Evolutionary conservation across 2,113 vertebrate genomes (phyloP).

Genomic region (Pseudolaguvia tuberculata): DNA sequence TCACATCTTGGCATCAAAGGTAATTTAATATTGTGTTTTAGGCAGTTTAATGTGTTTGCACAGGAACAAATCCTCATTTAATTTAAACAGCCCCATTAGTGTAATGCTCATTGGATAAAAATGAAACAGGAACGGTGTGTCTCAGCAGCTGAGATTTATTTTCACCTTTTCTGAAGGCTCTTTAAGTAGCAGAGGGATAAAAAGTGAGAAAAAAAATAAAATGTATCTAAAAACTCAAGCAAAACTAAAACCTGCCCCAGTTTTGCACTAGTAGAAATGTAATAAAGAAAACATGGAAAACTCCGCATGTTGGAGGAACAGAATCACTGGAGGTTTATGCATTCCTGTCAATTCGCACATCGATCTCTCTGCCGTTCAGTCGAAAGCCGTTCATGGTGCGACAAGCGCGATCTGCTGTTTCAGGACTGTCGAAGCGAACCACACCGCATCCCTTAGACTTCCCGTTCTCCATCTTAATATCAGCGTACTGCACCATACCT

Average conservation of each 20-base stretch:
- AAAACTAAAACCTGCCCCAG: conserved; percentile 56
- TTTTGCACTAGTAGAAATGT: conserved; percentile 54
- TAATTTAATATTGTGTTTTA: too few species aligned
- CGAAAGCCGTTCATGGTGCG: conserved; percentile 93
- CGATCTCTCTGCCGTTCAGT: conserved; percentile 91
- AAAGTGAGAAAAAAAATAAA: conserved; percentile 46
- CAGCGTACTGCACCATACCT: conserved; percentile 94
- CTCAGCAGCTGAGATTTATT: conserved; percentile 26
- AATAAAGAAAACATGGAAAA: conserved; percentile 49
- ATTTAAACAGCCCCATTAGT: too few species aligned
- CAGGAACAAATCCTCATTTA: too few species aligned
- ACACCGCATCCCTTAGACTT: conserved; percentile 98
- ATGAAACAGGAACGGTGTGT: background rate
- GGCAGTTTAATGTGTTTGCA: too few species aligned
- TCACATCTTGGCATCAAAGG: too few species aligned
- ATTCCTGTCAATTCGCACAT: conserved; percentile 93
- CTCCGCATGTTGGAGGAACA: conserved; percentile 17
- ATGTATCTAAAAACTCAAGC: conserved; percentile 61
- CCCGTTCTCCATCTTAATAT: conserved; percentile 97
- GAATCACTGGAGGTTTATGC: conserved; percentile 66
- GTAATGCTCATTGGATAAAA: too few species aligned
- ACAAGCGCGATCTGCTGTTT: conserved; percentile 89
- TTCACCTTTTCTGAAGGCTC: conserved; percentile 54
- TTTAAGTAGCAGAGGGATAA: conserved; percentile 45
- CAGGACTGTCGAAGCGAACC: conserved; percentile 90